Conservation (phyloP, 2,113 vertebrate species). For the Antigone vipio region DNA sequence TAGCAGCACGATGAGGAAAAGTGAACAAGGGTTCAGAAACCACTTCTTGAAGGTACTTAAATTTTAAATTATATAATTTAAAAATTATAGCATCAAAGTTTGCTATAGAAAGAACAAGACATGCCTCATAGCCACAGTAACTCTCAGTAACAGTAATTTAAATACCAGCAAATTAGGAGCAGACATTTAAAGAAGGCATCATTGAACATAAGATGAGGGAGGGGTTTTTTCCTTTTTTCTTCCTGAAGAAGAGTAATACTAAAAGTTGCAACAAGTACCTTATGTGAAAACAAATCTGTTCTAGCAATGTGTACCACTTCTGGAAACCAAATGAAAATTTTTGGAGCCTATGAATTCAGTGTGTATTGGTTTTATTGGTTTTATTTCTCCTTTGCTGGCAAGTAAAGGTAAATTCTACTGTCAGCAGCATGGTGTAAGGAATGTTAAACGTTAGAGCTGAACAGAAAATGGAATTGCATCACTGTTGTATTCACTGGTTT, state of each 20-base stretch:
- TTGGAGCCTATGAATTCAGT: not conserved
- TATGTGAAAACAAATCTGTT: not conserved
- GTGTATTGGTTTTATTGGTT: not conserved
- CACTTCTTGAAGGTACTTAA: not conserved
- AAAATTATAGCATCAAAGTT: not conserved
- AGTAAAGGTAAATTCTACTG: not conserved
- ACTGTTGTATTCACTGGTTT: not conserved
- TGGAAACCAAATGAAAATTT: not conserved
- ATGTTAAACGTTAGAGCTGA: not conserved
- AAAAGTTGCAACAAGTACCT: not conserved
- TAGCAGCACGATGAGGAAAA: not conserved
- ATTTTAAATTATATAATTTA: not conserved
- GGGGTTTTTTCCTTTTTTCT: not conserved
- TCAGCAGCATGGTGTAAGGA: not conserved
- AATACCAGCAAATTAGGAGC: not conserved
- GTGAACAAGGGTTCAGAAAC: not conserved
- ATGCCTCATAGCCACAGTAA: not conserved
- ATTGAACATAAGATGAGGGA: not conserved
- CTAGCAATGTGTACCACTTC: not conserved
- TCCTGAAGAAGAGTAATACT: not conserved
- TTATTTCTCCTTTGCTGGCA: not conserved
- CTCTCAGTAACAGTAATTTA: not conserved
- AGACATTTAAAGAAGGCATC: not conserved
- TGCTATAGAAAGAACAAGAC: not conserved
- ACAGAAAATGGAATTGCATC: not conserved